These are phyloP conservation scores for Nibea albiflora DNA, from an alignment of 2,113 vertebrate species.

Conservation along the genomic window DNA sequence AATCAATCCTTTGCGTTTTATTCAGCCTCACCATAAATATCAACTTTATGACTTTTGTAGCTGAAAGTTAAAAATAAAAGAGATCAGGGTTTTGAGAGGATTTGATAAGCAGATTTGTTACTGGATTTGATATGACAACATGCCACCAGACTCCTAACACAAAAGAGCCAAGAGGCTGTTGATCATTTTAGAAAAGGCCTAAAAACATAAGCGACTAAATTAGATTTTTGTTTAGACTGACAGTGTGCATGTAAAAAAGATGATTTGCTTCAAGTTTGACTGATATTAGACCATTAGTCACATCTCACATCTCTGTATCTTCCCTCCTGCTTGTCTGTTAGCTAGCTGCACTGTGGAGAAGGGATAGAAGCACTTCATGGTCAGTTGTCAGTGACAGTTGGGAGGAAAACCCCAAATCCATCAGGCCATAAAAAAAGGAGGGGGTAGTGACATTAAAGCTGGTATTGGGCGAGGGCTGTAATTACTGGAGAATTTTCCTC, in stretches of 20 bases:
- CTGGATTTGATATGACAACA: not conserved
- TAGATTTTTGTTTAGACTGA: not conserved
- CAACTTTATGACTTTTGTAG: no score
- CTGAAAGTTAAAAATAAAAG: no score
- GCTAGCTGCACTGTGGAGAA: not conserved
- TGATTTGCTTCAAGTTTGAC: not conserved
- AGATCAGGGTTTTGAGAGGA: no score
- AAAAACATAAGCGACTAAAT: not conserved
- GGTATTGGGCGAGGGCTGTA: conserved; percentile 23
- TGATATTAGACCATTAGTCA: conserved; percentile 30
- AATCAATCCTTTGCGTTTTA: not conserved
- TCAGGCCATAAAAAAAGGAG: conserved; percentile 14
- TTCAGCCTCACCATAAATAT: not conserved
- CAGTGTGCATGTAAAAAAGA: not conserved
- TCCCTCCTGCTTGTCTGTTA: not conserved
- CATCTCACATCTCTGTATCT: conserved; percentile 6
- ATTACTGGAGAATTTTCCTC: conserved; percentile 47
- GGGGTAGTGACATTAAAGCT: conserved; percentile 19
- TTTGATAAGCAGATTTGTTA: no score
- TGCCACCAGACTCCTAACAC: not conserved
- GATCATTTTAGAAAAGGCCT: not conserved
- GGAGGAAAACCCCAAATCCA: conserved; percentile 53
- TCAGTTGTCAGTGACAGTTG: conserved; percentile 50
- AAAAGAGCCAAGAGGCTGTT: not conserved
- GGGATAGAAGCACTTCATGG: conserved; percentile 10